Evolutionary conservation across 2,797 vertebrate species (phyloP).

Genomic region (Glossophaga mutica): DNA sequence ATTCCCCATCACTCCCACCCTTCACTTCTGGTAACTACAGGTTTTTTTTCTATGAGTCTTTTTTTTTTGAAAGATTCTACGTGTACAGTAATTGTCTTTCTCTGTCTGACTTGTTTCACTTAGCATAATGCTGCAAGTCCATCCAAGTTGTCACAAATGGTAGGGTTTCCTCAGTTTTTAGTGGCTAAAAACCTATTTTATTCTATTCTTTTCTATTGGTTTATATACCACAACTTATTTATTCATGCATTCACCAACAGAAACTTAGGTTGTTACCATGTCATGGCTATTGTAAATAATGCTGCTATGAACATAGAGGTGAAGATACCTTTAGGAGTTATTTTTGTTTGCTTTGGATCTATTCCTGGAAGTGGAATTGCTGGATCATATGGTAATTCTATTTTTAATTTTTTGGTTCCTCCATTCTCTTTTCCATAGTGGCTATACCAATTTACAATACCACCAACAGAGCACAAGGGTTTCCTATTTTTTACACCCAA

Average conservation of each 20-base stretch:
- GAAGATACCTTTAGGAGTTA: neutral
- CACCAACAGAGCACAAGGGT: neutral
- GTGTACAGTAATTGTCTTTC: neutral
- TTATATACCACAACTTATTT: neutral
- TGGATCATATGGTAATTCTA: neutral
- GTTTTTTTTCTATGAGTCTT: neutral
- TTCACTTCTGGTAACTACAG: neutral
- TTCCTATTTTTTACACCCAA: neutral
- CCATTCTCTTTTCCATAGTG: neutral
- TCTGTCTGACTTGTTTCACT: neutral
- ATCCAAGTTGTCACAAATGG: neutral
- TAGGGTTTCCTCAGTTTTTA: neutral
- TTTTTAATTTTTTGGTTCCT: neutral
- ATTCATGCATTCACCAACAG: neutral
- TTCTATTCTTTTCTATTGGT: neutral
- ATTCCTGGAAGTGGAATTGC: neutral
- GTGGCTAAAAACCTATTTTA: neutral
- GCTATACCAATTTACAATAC: neutral
- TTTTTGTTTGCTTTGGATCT: neutral
- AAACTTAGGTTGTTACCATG: neutral
- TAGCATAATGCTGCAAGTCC: neutral
- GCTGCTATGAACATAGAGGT: neutral
- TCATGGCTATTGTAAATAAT: neutral
- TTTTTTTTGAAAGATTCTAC: neutral
- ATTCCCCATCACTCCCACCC: neutral